Percentiles rank a stretch among this genome's conserved stretches.
phyloP scores from a whole-genome alignment of 2,888 invertebrate species.

The Cosmopolites sordidus region DNA sequence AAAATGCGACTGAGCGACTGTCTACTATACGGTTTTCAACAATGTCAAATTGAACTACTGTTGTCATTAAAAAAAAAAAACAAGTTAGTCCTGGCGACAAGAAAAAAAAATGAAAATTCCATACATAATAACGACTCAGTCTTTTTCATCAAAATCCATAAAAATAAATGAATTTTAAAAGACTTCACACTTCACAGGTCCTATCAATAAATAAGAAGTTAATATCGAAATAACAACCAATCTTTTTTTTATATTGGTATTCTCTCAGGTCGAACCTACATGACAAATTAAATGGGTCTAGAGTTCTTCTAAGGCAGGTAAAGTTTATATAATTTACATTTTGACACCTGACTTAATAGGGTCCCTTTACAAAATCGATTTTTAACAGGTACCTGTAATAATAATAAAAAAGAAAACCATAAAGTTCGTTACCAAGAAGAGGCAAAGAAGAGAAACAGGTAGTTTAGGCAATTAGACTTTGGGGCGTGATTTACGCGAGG shows the following conservation, averaged over 20 bases:
- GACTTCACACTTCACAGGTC: no score
- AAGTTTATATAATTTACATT: conserved; percentile 16
- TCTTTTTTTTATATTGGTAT: conserved; percentile 11
- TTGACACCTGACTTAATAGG: conserved; percentile 22
- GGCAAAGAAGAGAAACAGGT: conserved; percentile 2
- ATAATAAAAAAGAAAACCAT: conserved; percentile 3
- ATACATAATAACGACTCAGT: no score
- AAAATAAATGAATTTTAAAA: no score
- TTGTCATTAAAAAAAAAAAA: no score
- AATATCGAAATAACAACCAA: conserved; percentile 11
- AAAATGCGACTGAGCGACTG: no score
- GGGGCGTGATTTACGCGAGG: no score
- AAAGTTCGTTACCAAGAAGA: conserved; percentile 6
- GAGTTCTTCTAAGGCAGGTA: conserved; percentile 7
- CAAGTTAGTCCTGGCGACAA: no score
- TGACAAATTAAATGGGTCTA: conserved; percentile 17
- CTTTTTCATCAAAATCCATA: no score
- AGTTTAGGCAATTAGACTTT: no score
- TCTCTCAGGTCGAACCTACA: conserved; percentile 11
- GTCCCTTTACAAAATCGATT: conserved; percentile 11
- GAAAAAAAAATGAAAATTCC: no score
- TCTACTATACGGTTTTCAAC: no score
- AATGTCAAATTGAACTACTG: no score
- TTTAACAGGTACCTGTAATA: conserved; percentile 15
- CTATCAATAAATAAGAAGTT: neutral